Conservation (phyloP, 2,888 invertebrate genomes). For the Platycheirus albimanus region DNA sequence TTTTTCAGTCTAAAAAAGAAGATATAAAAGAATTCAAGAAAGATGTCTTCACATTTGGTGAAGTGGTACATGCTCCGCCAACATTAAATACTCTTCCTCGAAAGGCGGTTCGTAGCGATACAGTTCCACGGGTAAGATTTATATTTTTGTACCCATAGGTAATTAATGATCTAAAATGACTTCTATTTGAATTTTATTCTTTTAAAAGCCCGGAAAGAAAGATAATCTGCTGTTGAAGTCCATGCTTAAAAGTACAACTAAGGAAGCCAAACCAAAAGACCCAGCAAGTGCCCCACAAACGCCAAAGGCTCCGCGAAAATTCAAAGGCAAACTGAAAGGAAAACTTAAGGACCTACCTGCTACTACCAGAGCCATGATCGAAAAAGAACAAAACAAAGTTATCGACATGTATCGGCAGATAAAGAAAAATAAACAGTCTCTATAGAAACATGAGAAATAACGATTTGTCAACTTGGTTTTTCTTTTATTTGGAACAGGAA, state of each 20-base stretch:
- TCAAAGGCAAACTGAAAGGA: slow-evolving; percentile 83
- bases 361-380: slow-evolving; percentile 85
- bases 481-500: slow-evolving; percentile 41
- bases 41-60: slow-evolving; percentile 90
- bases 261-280: slow-evolving; percentile 2
- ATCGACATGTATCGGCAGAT: slow-evolving; percentile 85
- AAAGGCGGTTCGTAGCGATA: slow-evolving; percentile 82
- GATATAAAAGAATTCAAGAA: slow-evolving; percentile 83
- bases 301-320: slow-evolving; percentile 38
- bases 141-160: no score
- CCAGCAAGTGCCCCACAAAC: neutral
- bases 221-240: slow-evolving; percentile 85
- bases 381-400: slow-evolving; percentile 85
- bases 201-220: slow-evolving; percentile 86
- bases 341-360: slow-evolving; percentile 86
- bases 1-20: slow-evolving; percentile 77
- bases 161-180: no score
- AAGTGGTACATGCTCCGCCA: slow-evolving; percentile 89
- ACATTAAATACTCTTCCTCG: slow-evolving; percentile 84
- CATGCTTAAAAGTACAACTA: slow-evolving; percentile 80
- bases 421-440: slow-evolving; percentile 81
- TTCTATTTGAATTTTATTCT: slow-evolving; percentile 71
- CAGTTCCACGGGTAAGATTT: slow-evolving; percentile 82
- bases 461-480: slow-evolving; percentile 9
- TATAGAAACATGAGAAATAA: slow-evolving; percentile 2